Conservation (phyloP, 2,888 invertebrate species). For the Eutolmus rufibarbis region DNA sequence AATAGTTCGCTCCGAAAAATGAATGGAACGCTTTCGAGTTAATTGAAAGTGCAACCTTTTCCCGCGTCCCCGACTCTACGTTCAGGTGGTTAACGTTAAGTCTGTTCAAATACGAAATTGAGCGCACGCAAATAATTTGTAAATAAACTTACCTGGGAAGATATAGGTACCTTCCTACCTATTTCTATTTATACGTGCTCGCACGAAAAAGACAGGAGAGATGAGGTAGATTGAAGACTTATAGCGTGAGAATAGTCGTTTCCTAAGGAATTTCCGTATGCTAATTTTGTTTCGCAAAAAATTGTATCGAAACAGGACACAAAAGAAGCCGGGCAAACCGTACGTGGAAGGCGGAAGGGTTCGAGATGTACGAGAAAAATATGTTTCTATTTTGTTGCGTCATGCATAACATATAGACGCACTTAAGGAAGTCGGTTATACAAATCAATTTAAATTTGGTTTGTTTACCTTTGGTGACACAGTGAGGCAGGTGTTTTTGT, state of each 20-base stretch:
- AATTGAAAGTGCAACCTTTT: neutral
- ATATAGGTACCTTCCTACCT: neutral
- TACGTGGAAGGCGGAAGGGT: neutral
- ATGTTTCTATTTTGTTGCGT: neutral
- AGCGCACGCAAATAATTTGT: constrained; percentile 19
- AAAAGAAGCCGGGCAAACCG: neutral
- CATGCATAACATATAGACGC: neutral
- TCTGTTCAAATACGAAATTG: neutral
- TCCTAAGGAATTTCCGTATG: neutral
- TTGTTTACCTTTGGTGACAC: neutral
- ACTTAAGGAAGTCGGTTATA: neutral
- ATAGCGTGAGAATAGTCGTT: neutral
- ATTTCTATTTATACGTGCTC: neutral
- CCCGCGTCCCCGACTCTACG: neutral
- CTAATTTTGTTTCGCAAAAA: neutral
- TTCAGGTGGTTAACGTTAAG: neutral
- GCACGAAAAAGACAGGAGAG: too few relatives aligned
- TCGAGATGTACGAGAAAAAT: neutral
- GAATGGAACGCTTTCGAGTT: neutral
- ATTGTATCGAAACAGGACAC: neutral
- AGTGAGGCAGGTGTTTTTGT: neutral
- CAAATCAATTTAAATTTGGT: neutral
- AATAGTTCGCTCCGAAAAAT: neutral
- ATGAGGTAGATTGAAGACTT: neutral
- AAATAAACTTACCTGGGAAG: neutral